Evolutionary conservation across 1,140 invertebrate genomes (phyloP).

Genomic region (Apis florea): DNA sequence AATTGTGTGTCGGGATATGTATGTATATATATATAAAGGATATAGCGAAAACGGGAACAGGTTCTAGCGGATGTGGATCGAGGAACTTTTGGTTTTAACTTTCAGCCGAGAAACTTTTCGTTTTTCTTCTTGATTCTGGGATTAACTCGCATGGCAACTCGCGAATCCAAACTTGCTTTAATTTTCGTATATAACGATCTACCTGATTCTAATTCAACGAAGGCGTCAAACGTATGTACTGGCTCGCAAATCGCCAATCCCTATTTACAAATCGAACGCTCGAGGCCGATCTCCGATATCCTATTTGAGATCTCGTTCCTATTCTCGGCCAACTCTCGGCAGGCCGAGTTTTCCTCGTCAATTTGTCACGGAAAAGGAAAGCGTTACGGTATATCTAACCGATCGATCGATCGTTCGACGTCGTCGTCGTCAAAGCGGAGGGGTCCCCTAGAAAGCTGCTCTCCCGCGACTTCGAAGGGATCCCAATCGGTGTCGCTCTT

Average conservation of each 20-base stretch:
- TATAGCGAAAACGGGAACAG: background rate
- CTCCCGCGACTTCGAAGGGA: background rate
- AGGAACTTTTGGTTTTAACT: no score
- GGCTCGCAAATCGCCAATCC: constrained; percentile 6
- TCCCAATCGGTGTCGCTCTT: background rate
- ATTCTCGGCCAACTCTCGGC: constrained; percentile 16
- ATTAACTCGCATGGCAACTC: no score
- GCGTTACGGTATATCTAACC: constrained; percentile 34
- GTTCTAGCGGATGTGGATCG: background rate
- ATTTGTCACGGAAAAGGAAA: constrained; percentile 51
- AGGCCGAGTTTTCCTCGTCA: constrained; percentile 33
- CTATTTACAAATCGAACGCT: constrained; percentile 21
- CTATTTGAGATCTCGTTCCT: constrained; percentile 33
- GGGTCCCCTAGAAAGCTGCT: constrained; percentile 4
- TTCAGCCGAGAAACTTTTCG: background rate
- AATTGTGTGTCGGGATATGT: background rate
- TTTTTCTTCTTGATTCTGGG: no score
- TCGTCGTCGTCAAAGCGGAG: constrained; percentile 1
- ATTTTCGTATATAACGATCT: no score
- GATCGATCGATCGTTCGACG: constrained; percentile 25
- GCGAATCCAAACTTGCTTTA: no score
- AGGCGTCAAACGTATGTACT: background rate
- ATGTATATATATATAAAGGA: background rate
- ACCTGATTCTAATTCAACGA: background rate
- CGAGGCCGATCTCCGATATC: constrained; percentile 15